Percentiles rank a stretch among this genome's conserved stretches.
phyloP scores from a whole-genome alignment of 1,140 invertebrate genomes.

The Capitella teleta region DNA sequence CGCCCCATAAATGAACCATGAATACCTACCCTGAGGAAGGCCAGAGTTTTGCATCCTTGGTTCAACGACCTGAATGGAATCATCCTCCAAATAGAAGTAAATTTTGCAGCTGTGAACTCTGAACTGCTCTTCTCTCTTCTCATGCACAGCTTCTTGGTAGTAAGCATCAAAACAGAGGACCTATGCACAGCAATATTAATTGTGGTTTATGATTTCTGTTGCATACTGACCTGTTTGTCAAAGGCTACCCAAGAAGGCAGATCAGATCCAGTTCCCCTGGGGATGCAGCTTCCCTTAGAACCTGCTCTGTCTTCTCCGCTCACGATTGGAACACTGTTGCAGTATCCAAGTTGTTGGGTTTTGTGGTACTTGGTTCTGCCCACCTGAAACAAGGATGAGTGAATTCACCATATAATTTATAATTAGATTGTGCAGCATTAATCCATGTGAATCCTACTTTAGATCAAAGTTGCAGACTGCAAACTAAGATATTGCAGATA shows the following conservation, averaged over 20 bases:
- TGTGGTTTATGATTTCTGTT: no score
- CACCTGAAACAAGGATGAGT: no score
- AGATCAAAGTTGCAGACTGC: no score
- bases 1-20: not conserved
- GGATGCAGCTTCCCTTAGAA: slow-evolving; percentile 30
- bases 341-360: no score
- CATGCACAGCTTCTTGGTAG: slow-evolving; percentile 41
- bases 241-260: slow-evolving; percentile 72
- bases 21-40: slow-evolving; percentile 34
- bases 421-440: no score
- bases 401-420: no score
- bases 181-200: no score
- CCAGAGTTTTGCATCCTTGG: slow-evolving; percentile 40
- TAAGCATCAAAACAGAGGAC: slow-evolving; percentile 36
- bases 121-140: slow-evolving; percentile 39
- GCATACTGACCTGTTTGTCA: slow-evolving; percentile 61
- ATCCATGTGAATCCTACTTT: no score
- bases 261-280: slow-evolving; percentile 51
- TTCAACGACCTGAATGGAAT: slow-evolving; percentile 42
- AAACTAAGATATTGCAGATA: no score
- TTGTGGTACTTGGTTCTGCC: no score
- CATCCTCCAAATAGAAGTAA: slow-evolving; percentile 44
- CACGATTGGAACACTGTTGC: no score
- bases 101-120: slow-evolving; percentile 38
- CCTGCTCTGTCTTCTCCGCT: no score